Percentiles rank a stretch among this genome's conserved stretches.
Conservation (phyloP, 2,888 invertebrate species). For the Drosophila mayaguana region DNA sequence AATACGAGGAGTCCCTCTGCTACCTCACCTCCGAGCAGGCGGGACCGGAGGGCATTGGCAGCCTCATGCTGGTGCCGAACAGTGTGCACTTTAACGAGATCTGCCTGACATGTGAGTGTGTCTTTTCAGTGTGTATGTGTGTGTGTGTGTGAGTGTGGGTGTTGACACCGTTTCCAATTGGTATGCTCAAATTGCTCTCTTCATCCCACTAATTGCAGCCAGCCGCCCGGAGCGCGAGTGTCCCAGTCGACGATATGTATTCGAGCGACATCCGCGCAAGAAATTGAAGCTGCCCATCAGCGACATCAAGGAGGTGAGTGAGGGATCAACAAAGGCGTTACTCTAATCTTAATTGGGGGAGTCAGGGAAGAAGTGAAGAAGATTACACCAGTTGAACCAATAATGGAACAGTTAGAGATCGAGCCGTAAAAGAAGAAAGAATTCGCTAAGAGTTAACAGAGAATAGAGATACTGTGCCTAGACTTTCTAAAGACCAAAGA, state of each 20-base stretch:
- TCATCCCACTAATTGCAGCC: conserved; percentile 85
- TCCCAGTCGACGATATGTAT: conserved; percentile 94
- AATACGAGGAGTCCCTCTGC: conserved; percentile 95
- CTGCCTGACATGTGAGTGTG: conserved; percentile 93
- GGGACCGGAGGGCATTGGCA: conserved; percentile 94
- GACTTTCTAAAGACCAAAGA: no score
- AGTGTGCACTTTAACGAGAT: conserved; percentile 96
- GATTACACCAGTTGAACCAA: not conserved
- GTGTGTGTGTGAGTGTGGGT: conserved; percentile 22
- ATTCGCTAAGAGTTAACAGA: not conserved
- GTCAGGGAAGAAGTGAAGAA: not conserved
- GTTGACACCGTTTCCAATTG: conserved; percentile 23
- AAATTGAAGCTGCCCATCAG: conserved; percentile 92
- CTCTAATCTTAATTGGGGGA: not conserved
- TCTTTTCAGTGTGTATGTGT: not conserved
- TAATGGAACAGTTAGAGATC: no score
- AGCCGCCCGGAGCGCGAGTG: conserved; percentile 95
- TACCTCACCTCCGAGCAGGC: conserved; percentile 94
- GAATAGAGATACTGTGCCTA: not conserved
- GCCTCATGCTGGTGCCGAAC: conserved; percentile 94
- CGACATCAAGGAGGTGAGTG: conserved; percentile 91
- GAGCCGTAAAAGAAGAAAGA: no score
- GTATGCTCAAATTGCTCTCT: not conserved
- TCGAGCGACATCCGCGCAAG: conserved; percentile 94
- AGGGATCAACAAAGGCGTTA: not conserved